Evolutionary conservation across 2,797 vertebrate species (phyloP), one percentile per base, ranked within the genome.

Genomic region (Cephalopachus bancanus): DNA sequence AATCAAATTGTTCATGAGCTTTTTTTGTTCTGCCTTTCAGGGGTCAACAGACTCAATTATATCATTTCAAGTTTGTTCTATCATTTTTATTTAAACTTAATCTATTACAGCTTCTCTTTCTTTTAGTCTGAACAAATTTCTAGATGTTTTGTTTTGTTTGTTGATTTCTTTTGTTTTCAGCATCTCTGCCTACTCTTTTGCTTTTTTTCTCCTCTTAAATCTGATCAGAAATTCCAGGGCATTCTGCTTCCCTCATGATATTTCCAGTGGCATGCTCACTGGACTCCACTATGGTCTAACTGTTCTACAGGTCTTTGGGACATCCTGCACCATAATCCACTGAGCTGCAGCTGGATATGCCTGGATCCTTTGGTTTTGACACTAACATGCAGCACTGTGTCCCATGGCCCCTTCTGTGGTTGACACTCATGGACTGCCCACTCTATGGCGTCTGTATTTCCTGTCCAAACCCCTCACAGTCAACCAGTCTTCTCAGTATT

Each of bases 341-440:
- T 20, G 5, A 22, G 33, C 10, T 62, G 1, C 79, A 30, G 51
- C 57, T 53, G 17, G 19, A 44, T 53, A 10, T 26, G 15, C 19
- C 10, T 3, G 33, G 37, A n/a, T 57, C 28, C 14, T 62, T 69
- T 37, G 16, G 16, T 30, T 26, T 7, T 3, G 10, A 15, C 5
- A 30, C 7, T 24, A 17, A 37, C 2, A 2, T 33, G 17, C 11
- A 55, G 4, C 28, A 8, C 2, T 26, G 30, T 8, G 6, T 24
- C 15, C 33, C 10, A 0, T n/a, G 53, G 53, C 14, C 7, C n/a
- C n/a, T 87, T 80, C 24, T 1, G 0, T 7, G 3, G n/a, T 53
- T 59, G 15, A 20, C 0, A 49, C 28, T 22, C 24, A 26, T 3
- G n/a, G 17, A 69, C 5, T 7, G 1, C 26, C 30, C 12, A 20